Evolutionary conservation across 1,140 invertebrate species (phyloP), one percentile per base, ranked within the genome.

Genomic region (Drosophila burlai): DNA sequence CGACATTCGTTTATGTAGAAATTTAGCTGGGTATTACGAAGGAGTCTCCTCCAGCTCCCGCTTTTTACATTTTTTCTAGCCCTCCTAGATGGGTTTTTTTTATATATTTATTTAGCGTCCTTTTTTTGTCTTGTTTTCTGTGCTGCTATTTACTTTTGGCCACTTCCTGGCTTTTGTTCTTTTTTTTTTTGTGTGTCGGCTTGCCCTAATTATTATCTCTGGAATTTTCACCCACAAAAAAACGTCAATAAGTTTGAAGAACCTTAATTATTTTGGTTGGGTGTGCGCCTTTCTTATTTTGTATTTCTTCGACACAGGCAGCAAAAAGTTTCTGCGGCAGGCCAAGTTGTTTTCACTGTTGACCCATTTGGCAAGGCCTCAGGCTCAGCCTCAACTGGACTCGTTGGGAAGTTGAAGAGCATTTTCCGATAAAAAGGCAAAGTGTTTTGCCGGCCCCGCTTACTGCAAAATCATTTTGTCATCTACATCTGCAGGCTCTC

Each of bases 121-220:
- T 45, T 78, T 76, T 76, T 67, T 63, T 50, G 36, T 9, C 7
- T 36, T 34, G 10, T 82, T 80, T 67, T 57, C 29, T 42, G 16
- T 52, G n/a, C 43, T 47, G 47, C 26, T 61, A 40, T 68, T 55
- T 57, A 34, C 38, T 66, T 46, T 42, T 64, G 60, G 69, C 58
- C 83, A 75, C 81, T 78, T 81, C 73, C 84, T 81, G 81, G 47
- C 52, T 79, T 84, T 76, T 90, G 74, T 89, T 68, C 74, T 61
- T 60, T 63, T 59, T 60, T 63, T 59, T 29, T 54, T 38, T 60
- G 9, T 58, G 43, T 50, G 46, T 38, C 24, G 21, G 45, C 1
- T 55, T 66, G 26, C 36, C 81, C 81, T 85, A 90, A 90, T 89
- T 90, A 90, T 89, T 85, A 90, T 90, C 81, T 81, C 61, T 68